A percentile compares a stretch with the other conserved stretches of the same genome.
Evolutionary conservation across 2,888 invertebrate genomes (phyloP).

Genomic region (Ophioninae sp.): DNA sequence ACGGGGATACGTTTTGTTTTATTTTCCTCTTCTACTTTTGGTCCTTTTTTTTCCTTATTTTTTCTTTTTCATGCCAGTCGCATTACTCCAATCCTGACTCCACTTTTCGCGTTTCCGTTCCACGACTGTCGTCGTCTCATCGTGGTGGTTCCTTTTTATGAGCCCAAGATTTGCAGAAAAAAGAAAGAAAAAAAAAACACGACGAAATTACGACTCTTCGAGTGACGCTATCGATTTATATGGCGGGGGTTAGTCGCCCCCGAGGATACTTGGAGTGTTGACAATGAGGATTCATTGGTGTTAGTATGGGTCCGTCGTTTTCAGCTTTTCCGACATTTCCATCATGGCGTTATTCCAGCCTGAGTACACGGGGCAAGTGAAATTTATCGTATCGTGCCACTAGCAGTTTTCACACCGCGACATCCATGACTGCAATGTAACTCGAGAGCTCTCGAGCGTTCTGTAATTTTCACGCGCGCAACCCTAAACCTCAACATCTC

Average conservation of each 20-base stretch:
- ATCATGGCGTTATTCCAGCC: neutral
- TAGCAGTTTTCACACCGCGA: slow-evolving; percentile 17
- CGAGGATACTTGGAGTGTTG: slow-evolving; percentile 4
- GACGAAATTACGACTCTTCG: slow-evolving; percentile 13
- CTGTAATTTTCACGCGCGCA: slow-evolving; percentile 3
- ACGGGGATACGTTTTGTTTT: slow-evolving; percentile 16
- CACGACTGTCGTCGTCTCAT: neutral
- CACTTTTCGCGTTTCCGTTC: neutral
- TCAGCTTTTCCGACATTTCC: slow-evolving; percentile 33
- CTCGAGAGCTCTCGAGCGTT: slow-evolving; percentile 35
- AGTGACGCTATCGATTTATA: slow-evolving; percentile 32
- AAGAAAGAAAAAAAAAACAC: slow-evolving; percentile 13
- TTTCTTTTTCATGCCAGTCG: slow-evolving; percentile 4
- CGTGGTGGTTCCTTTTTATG: neutral
- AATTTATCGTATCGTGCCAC: slow-evolving; percentile 24
- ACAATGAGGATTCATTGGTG: neutral
- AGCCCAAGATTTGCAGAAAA: slow-evolving; percentile 1
- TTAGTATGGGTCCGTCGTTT: neutral
- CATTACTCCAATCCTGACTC: neutral
- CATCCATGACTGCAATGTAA: slow-evolving; percentile 27
- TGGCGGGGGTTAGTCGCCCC: slow-evolving; percentile 13
- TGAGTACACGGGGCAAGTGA: slow-evolving; percentile 3
- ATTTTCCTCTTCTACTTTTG: neutral
- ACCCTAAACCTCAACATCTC: slow-evolving; percentile 28
- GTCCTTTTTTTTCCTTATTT: neutral